Conservation (phyloP, 2,113 vertebrate species). For the Chunga burmeisteri region DNA sequence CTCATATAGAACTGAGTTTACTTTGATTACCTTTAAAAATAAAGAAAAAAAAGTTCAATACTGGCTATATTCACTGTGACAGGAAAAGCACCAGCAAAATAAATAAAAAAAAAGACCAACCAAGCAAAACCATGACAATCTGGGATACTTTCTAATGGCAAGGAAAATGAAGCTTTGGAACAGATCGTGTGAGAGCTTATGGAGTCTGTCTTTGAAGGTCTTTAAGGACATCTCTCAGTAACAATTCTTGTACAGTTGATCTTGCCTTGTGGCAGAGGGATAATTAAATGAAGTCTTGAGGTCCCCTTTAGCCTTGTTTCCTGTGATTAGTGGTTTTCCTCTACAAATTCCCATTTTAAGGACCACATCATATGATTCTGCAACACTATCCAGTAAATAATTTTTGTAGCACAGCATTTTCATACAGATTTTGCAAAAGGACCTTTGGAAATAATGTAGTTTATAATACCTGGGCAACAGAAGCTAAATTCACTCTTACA, state of each 20-base stretch:
- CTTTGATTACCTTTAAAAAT: neutral
- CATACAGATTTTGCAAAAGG: neutral
- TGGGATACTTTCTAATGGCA: neutral
- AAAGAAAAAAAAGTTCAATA: neutral
- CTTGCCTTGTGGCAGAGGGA: neutral
- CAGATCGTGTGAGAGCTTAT: neutral
- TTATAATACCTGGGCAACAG: neutral
- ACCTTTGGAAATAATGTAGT: neutral
- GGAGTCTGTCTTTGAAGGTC: neutral
- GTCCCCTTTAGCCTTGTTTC: neutral
- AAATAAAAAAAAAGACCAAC: neutral
- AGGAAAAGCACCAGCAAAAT: neutral
- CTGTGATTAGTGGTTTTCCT: neutral
- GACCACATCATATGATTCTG: neutral
- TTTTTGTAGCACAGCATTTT: neutral
- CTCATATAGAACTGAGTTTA: neutral
- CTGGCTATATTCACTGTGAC: rapidly evolving
- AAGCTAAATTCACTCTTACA: neutral
- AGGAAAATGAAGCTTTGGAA: neutral
- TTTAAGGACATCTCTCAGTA: neutral
- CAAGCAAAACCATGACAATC: neutral
- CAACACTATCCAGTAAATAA: neutral
- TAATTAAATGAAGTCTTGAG: neutral
- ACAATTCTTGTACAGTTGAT: neutral
- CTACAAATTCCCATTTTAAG: neutral